Base-by-base conservation (phyloP, 2,888 invertebrate species). In the Athalia circularis region DNA sequence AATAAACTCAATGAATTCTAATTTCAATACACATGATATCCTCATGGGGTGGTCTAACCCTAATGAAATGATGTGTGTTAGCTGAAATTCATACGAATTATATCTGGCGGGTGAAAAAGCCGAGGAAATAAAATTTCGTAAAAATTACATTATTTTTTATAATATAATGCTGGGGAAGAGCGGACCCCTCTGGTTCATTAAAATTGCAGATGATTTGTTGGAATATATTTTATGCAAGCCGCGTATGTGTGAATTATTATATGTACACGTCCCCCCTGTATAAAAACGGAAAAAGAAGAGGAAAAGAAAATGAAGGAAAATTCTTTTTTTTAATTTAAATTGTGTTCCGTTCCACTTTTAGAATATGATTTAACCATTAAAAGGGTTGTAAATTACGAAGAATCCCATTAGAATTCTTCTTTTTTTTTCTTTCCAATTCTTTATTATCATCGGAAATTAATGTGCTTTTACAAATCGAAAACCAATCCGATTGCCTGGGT, bases 351-450 rank as follows among this genome's bases (percentile, higher is more conserved):
- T 13, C 47, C 65, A 48, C n/a, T 47, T 48, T 48, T 65, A 65
- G 48, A n/a, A 59, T 59, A 65, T 65, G 48, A 9, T 48, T 48
- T 48, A 65, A n/a, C 48, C 65, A 48, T 47, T 65, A 65, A 65
- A 65, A 65, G 65, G 65, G 65, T 65, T 65, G 65, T 65, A 65
- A 65, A 65, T 65, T 65, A 65, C 29, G 13, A 48, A 65, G 65
- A 65, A 65, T 65, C 47, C 15, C 48, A 65, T 65, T 13, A 48
- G 47, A 48, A 65, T 29, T 29, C 29, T 29, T 29, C 29, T 29
- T 29, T 29, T 29, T 29, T 29, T 29, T 29, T 29, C 29, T 29
- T 29, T 29, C 29, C 29, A 29, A 29, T 29, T 29, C 29, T 29
- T 29, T 29, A 29, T 29, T 29, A 29, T 29, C 2, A 29, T 29